Evolutionary conservation across 2,888 invertebrate species (phyloP).

Genomic region (Malachius bipustulatus): DNA sequence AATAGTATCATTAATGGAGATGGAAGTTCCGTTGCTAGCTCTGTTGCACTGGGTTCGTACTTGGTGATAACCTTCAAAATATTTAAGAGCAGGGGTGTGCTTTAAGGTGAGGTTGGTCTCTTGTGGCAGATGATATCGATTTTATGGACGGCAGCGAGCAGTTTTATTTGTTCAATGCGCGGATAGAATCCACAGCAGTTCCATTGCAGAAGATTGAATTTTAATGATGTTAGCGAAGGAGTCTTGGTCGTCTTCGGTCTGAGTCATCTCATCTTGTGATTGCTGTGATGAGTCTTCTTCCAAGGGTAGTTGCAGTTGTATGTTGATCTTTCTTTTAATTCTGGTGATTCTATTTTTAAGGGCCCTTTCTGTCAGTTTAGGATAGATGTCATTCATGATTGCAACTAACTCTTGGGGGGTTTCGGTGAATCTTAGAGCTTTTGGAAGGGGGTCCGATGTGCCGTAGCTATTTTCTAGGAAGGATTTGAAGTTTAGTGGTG

Average conservation of each 20-base stretch:
- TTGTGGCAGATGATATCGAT: neutral
- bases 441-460: neutral
- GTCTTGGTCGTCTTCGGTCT: no score
- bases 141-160: neutral
- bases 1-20: no score
- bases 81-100: no score
- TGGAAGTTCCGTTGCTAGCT: no score
- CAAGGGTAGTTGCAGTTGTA: slow-evolving; percentile 3
- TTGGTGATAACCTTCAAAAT: slow-evolving; percentile 7
- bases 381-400: slow-evolving; percentile 9
- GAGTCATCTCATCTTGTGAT: no score
- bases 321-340: slow-evolving; percentile 7
- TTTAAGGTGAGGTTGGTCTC: no score
- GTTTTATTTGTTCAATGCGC: no score
- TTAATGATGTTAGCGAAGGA: slow-evolving; percentile 5
- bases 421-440: slow-evolving; percentile 8
- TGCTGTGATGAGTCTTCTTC: neutral
- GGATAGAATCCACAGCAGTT: slow-evolving; percentile 8
- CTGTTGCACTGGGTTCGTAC: no score
- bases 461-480: slow-evolving; percentile 5
- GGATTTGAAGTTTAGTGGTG: neutral
- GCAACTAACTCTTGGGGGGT: slow-evolving; percentile 5
- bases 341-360: slow-evolving; percentile 8
- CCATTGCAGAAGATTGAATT: slow-evolving; percentile 6
- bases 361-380: slow-evolving; percentile 6